A percentile compares a stretch with the other conserved stretches of the same genome.
phyloP scores from a whole-genome alignment of 2,113 vertebrate species.

The Tyrannus savana region DNA sequence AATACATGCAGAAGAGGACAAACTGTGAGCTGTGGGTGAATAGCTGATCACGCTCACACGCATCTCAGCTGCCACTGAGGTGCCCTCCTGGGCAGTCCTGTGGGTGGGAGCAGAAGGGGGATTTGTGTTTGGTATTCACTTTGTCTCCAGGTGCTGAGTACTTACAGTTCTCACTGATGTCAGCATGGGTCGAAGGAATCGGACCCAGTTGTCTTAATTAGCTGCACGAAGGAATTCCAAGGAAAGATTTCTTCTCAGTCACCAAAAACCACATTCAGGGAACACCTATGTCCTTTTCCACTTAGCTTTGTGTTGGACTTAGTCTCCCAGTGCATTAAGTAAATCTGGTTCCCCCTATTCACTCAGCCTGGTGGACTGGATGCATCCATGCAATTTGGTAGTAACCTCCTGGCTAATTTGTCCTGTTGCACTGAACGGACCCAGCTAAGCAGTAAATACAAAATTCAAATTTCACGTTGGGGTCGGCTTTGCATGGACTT shows the following conservation, averaged over 20 bases:
- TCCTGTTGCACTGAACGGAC: slow-evolving; percentile 54
- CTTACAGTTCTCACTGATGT: slow-evolving; percentile 48
- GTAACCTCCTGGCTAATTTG: slow-evolving; percentile 31
- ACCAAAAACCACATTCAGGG: slow-evolving; percentile 69
- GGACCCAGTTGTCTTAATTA: slow-evolving; percentile 62
- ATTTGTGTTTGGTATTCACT: slow-evolving; percentile 29
- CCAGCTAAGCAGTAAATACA: slow-evolving; percentile 10
- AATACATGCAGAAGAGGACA: slow-evolving; percentile 28
- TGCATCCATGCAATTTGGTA: slow-evolving; percentile 1
- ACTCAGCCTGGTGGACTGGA: slow-evolving; percentile 26
- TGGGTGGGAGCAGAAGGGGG: not conserved
- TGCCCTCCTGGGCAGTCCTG: not conserved
- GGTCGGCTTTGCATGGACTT: slow-evolving; percentile 51
- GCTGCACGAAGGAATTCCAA: slow-evolving; percentile 62
- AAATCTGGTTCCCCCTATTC: not conserved
- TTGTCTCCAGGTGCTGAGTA: slow-evolving; percentile 61
- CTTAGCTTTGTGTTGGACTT: slow-evolving; percentile 36
- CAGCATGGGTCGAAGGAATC: not conserved
- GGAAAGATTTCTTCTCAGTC: slow-evolving; percentile 67
- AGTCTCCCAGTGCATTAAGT: slow-evolving; percentile 4
- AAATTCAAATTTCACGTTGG: not conserved
- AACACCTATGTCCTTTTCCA: slow-evolving; percentile 36
- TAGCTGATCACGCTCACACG: not conserved
- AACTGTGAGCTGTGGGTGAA: slow-evolving; percentile 1
- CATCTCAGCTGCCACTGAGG: not conserved